Conservation (phyloP, 2,797 vertebrate genomes). For the Taeniopygia guttata region DNA sequence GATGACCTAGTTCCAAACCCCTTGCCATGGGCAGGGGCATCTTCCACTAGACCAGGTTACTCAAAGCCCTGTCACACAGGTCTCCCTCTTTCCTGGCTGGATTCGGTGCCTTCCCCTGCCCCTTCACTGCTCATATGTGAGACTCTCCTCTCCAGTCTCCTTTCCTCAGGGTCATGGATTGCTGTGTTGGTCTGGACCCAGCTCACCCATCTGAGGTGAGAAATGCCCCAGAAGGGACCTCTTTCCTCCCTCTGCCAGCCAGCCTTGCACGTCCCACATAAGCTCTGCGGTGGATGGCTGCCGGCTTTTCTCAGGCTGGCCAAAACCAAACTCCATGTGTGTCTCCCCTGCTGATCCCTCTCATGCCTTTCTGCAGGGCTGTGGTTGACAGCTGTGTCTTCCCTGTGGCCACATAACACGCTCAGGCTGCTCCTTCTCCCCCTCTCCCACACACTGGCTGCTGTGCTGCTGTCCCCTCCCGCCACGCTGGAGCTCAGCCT, state of each 20-base stretch:
- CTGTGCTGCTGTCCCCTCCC: not conserved
- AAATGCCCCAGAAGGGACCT: not conserved
- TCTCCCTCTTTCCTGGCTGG: not conserved
- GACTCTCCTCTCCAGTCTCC: not conserved
- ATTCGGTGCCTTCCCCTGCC: not conserved
- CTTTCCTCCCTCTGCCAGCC: not conserved
- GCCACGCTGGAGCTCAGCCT: not conserved
- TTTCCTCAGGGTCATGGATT: not conserved
- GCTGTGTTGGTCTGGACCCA: not conserved
- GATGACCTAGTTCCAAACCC: not conserved
- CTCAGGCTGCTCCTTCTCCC: not conserved
- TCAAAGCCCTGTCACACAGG: not conserved
- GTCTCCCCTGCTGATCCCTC: not conserved
- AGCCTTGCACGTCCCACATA: not conserved
- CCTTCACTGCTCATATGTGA: not conserved
- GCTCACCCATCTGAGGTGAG: not conserved
- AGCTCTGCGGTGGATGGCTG: not conserved
- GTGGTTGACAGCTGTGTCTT: not conserved
- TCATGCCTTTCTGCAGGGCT: not conserved
- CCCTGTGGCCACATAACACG: accelerated
- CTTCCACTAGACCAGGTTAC: not conserved
- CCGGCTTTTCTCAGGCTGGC: not conserved
- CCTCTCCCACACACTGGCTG: not conserved
- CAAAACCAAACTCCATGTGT: not conserved
- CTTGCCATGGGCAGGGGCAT: not conserved